Evolutionary conservation across 2,888 invertebrate genomes (phyloP).

Genomic region (Drosophila macrospina): DNA sequence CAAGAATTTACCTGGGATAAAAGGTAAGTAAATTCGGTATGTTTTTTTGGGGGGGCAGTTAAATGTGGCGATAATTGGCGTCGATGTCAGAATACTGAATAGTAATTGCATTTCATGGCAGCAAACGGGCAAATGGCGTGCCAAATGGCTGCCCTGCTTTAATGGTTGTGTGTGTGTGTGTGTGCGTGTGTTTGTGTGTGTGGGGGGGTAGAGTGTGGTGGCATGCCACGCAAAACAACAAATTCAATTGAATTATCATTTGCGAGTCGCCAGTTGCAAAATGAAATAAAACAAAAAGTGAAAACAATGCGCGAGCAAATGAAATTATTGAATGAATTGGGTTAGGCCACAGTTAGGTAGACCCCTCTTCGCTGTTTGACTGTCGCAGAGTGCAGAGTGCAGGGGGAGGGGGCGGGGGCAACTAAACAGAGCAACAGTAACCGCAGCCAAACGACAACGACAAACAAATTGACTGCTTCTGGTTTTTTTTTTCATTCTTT

Average conservation of each 20-base stretch:
- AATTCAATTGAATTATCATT: conserved; percentile 73
- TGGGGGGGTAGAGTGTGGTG: neutral
- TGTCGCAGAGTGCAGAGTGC: neutral
- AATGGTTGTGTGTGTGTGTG: neutral
- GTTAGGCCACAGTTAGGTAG: conserved; percentile 39
- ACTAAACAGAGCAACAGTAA: conserved; percentile 25
- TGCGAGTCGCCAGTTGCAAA: conserved; percentile 28
- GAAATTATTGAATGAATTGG: conserved; percentile 78
- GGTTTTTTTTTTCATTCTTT: conserved; percentile 13
- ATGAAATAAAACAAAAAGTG: too few relatives aligned
- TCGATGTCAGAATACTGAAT: conserved; percentile 50
- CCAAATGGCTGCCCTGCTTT: conserved; percentile 37
- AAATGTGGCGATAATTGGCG: conserved; percentile 60
- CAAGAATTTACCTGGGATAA: conserved; percentile 15
- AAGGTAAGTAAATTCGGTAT: conserved; percentile 3
- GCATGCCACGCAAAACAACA: conserved; percentile 27
- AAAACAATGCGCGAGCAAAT: conserved; percentile 68
- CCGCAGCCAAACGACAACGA: conserved; percentile 53
- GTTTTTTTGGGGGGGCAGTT: conserved; percentile 30
- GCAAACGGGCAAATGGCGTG: conserved; percentile 63
- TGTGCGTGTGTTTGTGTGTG: neutral
- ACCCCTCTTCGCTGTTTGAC: neutral
- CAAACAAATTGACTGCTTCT: conserved; percentile 68
- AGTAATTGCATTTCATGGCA: conserved; percentile 63
- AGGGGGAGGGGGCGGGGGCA: neutral